Base-by-base conservation (phyloP, 35 echinoderm and acorn worm species). In the Stichopus chloronotus region DNA sequence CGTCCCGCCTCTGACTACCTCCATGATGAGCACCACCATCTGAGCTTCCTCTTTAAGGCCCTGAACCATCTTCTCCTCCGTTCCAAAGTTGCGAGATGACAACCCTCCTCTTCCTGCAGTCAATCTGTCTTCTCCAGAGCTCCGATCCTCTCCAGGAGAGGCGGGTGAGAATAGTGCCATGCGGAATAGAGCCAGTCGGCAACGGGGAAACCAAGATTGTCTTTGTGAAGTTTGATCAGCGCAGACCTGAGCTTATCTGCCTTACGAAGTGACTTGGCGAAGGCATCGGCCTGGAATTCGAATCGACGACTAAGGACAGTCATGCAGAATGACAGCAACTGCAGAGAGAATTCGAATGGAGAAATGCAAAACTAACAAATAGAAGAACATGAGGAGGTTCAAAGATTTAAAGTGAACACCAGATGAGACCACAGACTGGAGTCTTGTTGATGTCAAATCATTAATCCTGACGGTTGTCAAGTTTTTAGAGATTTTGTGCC, bases 201-300 rank as follows among this genome's bases (percentile, higher is more conserved):
- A 7, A 96, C 93, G 17, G 97, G 97, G 81, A 99, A 99, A 2
- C 97, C 97, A 3, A 99, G 81, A 55, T 99, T 99, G 94, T 99
- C 97, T 84, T 96, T 96, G 89, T 99, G 93, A 0, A 99, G 92
- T 30, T 99, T 96, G 87, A 96, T 93, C 7, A 96, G 93, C 19
- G 97, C 95, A 9, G 94, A 78, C 17, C 95, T 88, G 4, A 99
- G 95, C 13, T 86, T 55, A 20, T 91, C 72, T 4, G 95, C 95
- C 59, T 82, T 94, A 5, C 92, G 94, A 53, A 99, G 95, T 0
- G 93, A 94, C 77, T 95, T 94, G 83, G 97, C 97, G 77, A 99
- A 99, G 81, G 93, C 93, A 59, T 99, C 97, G 25, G 97, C 97
- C 74, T 99, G 97, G 95, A 99, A 99, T 86, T 99, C 97, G 87